Evolutionary conservation across 2,888 invertebrate genomes (phyloP).

Genomic region (Nomada goodeniana): DNA sequence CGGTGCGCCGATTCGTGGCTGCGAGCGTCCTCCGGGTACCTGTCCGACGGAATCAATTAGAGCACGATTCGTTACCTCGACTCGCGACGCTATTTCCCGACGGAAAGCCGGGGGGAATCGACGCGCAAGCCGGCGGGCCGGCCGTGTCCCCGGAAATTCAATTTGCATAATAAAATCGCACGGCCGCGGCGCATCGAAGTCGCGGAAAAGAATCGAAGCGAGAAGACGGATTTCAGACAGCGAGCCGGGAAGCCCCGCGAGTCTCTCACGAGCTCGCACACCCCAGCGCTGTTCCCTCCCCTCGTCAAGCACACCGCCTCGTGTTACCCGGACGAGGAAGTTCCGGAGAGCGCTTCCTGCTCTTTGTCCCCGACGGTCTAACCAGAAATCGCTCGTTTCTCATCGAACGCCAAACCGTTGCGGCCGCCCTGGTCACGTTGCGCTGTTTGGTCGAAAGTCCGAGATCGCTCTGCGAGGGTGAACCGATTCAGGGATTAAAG

Average conservation of each 20-base stretch:
- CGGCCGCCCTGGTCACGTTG: too few species aligned
- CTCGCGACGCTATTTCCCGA: slow-evolving; percentile 41
- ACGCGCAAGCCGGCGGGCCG: neutral
- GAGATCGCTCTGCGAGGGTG: neutral
- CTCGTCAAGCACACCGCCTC: slow-evolving; percentile 44
- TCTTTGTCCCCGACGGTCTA: slow-evolving; percentile 75
- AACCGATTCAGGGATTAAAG: neutral
- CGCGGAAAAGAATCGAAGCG: slow-evolving; percentile 25
- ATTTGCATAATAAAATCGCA: slow-evolving; percentile 74
- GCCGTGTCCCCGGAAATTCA: slow-evolving; percentile 60
- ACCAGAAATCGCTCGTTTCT: slow-evolving; percentile 61
- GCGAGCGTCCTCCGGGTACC: slow-evolving; percentile 44
- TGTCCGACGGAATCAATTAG: slow-evolving; percentile 62
- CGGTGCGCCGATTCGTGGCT: slow-evolving; percentile 14
- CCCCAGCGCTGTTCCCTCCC: slow-evolving; percentile 40
- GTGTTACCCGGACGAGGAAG: slow-evolving; percentile 72
- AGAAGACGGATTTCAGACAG: slow-evolving; percentile 45
- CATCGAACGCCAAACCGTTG: too few species aligned
- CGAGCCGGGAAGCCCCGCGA: slow-evolving; percentile 58
- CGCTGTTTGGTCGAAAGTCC: too few species aligned
- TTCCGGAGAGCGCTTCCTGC: slow-evolving; percentile 76
- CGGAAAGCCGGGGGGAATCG: slow-evolving; percentile 25
- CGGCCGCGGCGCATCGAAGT: slow-evolving; percentile 38
- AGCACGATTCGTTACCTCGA: slow-evolving; percentile 62
- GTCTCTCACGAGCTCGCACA: slow-evolving; percentile 33